A percentile compares a stretch with the other conserved stretches of the same genome.
These are phyloP conservation scores for Myiotriccus ornatus DNA, from an alignment of 2,797 vertebrate species.

Conservation along the genomic window DNA sequence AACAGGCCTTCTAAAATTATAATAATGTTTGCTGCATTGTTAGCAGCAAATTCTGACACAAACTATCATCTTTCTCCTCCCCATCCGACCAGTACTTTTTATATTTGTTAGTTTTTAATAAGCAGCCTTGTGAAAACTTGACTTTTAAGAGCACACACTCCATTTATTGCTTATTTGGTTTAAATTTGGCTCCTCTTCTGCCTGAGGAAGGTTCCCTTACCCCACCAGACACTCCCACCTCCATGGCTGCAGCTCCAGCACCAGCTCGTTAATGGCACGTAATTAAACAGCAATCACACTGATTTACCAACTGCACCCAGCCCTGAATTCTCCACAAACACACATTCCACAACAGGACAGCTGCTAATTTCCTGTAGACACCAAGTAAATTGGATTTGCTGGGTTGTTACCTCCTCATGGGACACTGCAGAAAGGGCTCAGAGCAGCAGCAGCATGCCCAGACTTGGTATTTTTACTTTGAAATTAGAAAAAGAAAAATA, in stretches of 20 bases:
- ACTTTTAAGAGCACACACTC: neutral
- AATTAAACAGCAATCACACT: neutral
- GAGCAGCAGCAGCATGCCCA: neutral
- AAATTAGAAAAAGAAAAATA: neutral
- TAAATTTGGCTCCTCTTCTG: neutral
- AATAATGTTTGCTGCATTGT: neutral
- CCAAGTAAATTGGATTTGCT: neutral
- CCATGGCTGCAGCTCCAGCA: neutral
- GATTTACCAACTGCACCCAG: neutral
- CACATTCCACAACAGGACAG: neutral
- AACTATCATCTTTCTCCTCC: neutral
- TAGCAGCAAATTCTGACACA: neutral
- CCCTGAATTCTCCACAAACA: neutral
- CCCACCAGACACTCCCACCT: neutral
- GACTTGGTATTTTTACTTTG: neutral
- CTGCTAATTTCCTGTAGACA: neutral
- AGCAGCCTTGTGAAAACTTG: neutral
- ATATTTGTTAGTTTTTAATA: neutral
- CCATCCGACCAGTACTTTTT: neutral
- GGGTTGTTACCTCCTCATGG: neutral
- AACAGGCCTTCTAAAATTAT: neutral
- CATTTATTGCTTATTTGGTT: neutral
- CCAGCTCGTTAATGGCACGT: neutral
- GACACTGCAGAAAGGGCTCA: neutral
- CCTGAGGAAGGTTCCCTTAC: neutral